A percentile compares a stretch with the other conserved stretches of the same genome.
phyloP scores from a whole-genome alignment of 2,888 invertebrate genomes.

The Strigamia maritima region DNA sequence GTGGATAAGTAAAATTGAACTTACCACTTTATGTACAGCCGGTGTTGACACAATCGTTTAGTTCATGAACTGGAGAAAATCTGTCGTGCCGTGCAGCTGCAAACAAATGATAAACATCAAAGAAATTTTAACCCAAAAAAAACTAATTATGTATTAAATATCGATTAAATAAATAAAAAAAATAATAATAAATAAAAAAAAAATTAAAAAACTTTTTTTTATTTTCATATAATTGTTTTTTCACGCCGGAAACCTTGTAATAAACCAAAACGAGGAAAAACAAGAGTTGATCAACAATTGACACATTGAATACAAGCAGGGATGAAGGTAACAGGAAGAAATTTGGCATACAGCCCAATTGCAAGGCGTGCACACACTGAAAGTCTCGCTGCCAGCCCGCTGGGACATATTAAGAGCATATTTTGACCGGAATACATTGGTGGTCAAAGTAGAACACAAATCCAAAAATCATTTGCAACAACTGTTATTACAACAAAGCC shows the following conservation, averaged over 20 bases:
- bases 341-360: background rate
- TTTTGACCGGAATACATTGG: background rate
- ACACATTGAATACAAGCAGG: background rate
- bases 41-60: background rate
- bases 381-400: background rate
- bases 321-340: slow-evolving; percentile 4
- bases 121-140: background rate
- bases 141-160: too few relatives aligned
- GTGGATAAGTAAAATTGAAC: background rate
- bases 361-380: background rate
- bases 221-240: too few relatives aligned
- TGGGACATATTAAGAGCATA: background rate
- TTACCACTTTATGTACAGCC: background rate
- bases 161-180: background rate
- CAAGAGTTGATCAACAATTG: background rate
- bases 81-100: background rate
- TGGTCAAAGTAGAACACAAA: background rate
- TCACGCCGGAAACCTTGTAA: background rate
- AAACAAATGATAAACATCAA: background rate
- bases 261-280: background rate
- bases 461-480: background rate
- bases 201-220: too few relatives aligned
- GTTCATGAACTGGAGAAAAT: background rate
- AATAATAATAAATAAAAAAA: too few relatives aligned
- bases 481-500: background rate